Evolutionary conservation across 2,797 vertebrate species (phyloP).

Genomic region (Coccyzus lansbergi): DNA sequence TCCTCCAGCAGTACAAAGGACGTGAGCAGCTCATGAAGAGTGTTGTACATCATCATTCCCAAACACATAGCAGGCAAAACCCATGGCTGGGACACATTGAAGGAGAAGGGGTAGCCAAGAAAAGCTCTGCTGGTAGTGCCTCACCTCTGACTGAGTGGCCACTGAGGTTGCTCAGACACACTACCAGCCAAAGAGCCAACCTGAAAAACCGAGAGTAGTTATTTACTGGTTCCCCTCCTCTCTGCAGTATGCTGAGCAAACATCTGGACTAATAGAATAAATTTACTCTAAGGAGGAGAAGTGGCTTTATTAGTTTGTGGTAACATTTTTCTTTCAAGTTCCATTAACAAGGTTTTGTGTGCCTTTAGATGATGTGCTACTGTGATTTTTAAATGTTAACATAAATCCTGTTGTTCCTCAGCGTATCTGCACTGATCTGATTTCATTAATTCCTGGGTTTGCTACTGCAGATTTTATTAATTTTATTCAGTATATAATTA

Average conservation of each 20-base stretch:
- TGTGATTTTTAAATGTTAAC: neutral
- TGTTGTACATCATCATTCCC: neutral
- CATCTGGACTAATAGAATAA: neutral
- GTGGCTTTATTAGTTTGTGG: neutral
- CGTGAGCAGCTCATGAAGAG: neutral
- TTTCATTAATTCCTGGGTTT: slow-evolving; percentile 24
- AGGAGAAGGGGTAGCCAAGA: neutral
- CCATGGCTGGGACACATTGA: neutral
- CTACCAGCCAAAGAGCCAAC: fast-evolving
- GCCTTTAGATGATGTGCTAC: neutral
- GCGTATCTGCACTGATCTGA: neutral
- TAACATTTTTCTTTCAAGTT: neutral
- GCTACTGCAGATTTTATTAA: slow-evolving; percentile 1
- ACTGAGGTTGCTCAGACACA: neutral
- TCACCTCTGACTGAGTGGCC: neutral
- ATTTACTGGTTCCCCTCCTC: neutral
- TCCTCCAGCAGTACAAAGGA: neutral
- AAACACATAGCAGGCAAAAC: neutral
- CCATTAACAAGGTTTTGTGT: neutral
- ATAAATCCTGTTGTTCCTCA: neutral
- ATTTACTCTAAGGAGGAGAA: neutral
- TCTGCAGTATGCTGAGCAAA: neutral
- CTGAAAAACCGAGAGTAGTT: neutral
- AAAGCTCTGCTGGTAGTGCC: neutral
- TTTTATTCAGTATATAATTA: slow-evolving; percentile 7